Percentiles rank a stretch among this genome's conserved stretches.
phyloP scores from a whole-genome alignment of 2,888 invertebrate species.

The Orchestes rusci region DNA sequence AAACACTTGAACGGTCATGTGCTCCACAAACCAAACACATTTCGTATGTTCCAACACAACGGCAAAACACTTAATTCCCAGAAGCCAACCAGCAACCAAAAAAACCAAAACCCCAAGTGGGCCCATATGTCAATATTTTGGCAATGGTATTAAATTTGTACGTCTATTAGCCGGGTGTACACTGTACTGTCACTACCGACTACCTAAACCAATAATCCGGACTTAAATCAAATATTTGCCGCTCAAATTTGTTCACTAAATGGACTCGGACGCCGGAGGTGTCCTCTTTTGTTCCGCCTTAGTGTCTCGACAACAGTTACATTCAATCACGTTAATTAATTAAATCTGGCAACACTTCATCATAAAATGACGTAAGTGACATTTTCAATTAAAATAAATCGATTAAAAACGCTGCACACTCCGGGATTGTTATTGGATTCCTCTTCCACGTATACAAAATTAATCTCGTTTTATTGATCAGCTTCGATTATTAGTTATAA shows the following conservation, averaged over 20 bases:
- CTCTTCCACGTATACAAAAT: no score
- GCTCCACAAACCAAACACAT: neutral
- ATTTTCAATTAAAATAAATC: no score
- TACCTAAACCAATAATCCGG: slow-evolving; percentile 39
- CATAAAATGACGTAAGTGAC: neutral
- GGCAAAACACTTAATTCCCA: neutral
- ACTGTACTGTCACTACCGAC: slow-evolving; percentile 11
- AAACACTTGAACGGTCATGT: no score
- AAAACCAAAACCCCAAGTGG: neutral
- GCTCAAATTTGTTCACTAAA: slow-evolving; percentile 40
- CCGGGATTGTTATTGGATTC: no score
- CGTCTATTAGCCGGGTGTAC: slow-evolving; percentile 20
- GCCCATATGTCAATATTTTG: slow-evolving; percentile 9
- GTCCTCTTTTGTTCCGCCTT: slow-evolving; percentile 30
- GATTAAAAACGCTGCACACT: no score
- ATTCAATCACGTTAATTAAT: neutral
- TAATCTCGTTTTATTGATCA: no score
- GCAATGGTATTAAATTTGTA: slow-evolving; percentile 10
- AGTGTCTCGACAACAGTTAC: slow-evolving; percentile 19
- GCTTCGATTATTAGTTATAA: no score
- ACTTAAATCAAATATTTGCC: slow-evolving; percentile 34
- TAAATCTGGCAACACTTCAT: no score
- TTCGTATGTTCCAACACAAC: neutral
- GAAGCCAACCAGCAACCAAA: neutral
- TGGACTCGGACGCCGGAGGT: slow-evolving; percentile 39